Evolutionary conservation across 2,888 invertebrate genomes (phyloP).

Genomic region (Synergus itoensis): DNA sequence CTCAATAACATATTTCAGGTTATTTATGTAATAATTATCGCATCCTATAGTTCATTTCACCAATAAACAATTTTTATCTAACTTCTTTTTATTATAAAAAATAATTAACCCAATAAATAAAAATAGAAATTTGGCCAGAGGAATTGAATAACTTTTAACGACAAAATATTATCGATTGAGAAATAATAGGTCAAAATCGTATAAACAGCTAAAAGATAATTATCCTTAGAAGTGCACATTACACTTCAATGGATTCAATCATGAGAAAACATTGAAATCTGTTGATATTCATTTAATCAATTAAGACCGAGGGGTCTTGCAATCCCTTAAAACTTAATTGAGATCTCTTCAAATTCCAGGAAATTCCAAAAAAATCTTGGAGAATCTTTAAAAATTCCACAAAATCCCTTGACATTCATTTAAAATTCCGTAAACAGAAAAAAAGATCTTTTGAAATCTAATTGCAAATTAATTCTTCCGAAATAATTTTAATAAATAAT

Average conservation of each 20-base stretch:
- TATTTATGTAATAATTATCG: constrained; percentile 14
- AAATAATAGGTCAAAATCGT: neutral
- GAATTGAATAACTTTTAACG: neutral
- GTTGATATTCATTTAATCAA: neutral
- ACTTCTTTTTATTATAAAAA: neutral
- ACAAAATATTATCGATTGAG: neutral
- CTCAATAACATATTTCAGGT: constrained; percentile 28
- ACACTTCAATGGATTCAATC: no score
- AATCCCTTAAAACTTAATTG: no score
- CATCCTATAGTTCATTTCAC: neutral
- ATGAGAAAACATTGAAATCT: neutral
- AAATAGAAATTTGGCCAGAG: no score
- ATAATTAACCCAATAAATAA: neutral
- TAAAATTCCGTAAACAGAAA: neutral
- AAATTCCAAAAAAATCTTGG: no score
- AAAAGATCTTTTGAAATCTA: no score
- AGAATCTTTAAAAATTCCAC: no score
- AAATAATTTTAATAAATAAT: neutral
- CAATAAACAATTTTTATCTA: neutral
- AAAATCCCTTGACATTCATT: neutral
- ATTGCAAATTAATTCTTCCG: neutral
- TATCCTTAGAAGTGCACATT: neutral
- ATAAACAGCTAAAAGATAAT: neutral
- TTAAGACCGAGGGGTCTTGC: neutral
- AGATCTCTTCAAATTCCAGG: no score